phyloP scores from a whole-genome alignment of 2,888 invertebrate species.

The Lordiphosa fenestrarum region DNA sequence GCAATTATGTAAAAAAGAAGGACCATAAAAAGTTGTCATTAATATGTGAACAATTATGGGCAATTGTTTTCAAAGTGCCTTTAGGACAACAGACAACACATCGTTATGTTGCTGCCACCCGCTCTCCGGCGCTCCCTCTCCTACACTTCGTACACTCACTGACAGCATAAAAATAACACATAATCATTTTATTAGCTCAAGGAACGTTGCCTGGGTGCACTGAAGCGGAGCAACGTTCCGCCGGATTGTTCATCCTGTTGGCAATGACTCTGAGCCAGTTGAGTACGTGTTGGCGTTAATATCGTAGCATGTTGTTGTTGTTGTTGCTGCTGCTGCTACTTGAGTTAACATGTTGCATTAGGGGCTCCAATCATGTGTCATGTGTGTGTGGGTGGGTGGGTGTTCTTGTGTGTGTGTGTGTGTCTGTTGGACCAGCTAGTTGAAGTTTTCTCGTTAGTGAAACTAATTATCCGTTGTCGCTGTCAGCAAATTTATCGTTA shows the following conservation, averaged over 20 bases:
- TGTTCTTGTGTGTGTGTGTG: slow-evolving; percentile 16
- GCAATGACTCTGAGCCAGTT: slow-evolving; percentile 37
- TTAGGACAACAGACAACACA: slow-evolving; percentile 13
- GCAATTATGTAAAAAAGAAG: slow-evolving; percentile 44
- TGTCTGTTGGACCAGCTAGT: slow-evolving; percentile 44
- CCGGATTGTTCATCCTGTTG: slow-evolving; percentile 56
- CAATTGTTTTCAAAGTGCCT: slow-evolving; percentile 59
- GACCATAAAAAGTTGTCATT: slow-evolving; percentile 59
- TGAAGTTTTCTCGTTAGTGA: slow-evolving; percentile 77
- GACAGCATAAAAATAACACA: slow-evolving; percentile 68
- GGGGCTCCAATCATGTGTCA: slow-evolving; percentile 55
- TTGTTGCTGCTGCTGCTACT: slow-evolving; percentile 52
- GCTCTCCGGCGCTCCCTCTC: not conserved
- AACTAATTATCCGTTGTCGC: slow-evolving; percentile 77
- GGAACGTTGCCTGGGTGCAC: slow-evolving; percentile 40
- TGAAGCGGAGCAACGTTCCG: slow-evolving; percentile 48
- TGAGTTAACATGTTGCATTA: slow-evolving; percentile 71
- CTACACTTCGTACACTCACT: slow-evolving; percentile 14
- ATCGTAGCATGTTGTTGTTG: slow-evolving; percentile 33
- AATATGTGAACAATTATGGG: slow-evolving; percentile 64
- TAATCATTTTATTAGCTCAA: slow-evolving; percentile 71
- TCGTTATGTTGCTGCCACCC: slow-evolving; percentile 11
- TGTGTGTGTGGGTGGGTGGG: slow-evolving; percentile 25
- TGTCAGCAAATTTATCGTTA: slow-evolving; percentile 74
- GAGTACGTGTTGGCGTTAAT: slow-evolving; percentile 44